Conservation (phyloP, 2,113 vertebrate species). For the Pituophis catenifer region DNA sequence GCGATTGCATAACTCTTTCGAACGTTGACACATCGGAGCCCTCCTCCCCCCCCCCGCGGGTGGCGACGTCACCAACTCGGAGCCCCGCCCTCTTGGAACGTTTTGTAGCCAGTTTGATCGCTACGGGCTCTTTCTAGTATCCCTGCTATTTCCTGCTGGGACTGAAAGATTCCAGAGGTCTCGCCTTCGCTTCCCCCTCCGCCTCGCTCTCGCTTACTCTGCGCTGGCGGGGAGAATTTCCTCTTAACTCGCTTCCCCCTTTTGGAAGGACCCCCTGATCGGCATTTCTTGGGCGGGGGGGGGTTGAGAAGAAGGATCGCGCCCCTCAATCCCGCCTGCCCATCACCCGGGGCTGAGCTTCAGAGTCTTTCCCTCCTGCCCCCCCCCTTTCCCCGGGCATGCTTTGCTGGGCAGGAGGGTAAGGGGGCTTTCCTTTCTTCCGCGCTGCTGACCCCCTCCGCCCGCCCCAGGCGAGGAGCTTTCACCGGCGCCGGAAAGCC, state of each 20-base stretch:
- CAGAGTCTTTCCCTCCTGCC: background rate
- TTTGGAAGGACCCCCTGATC: background rate
- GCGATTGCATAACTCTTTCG: slow-evolving; percentile 4
- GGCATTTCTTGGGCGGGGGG: background rate
- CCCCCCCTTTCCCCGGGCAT: background rate
- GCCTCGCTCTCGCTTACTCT: background rate
- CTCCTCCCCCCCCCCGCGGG: background rate
- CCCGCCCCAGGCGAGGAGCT: no score
- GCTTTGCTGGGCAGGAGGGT: background rate
- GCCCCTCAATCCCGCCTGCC: background rate
- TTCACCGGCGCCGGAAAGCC: background rate
- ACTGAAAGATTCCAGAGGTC: background rate
- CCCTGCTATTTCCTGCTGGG: slow-evolving; percentile 44
- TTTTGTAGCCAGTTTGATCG: slow-evolving; percentile 18
- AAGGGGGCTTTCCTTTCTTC: background rate
- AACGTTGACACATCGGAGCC: slow-evolving; percentile 7
- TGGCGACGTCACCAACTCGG: background rate
- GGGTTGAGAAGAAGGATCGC: background rate
- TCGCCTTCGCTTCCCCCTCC: rapidly evolving
- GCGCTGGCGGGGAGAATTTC: background rate
- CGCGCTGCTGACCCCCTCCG: background rate
- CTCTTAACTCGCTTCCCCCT: background rate
- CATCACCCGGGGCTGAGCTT: background rate
- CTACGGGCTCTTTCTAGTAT: background rate
- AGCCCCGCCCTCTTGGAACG: slow-evolving; percentile 22